Evolutionary conservation across 1,140 invertebrate species (phyloP).

Genomic region (Drosophila mauritiana): DNA sequence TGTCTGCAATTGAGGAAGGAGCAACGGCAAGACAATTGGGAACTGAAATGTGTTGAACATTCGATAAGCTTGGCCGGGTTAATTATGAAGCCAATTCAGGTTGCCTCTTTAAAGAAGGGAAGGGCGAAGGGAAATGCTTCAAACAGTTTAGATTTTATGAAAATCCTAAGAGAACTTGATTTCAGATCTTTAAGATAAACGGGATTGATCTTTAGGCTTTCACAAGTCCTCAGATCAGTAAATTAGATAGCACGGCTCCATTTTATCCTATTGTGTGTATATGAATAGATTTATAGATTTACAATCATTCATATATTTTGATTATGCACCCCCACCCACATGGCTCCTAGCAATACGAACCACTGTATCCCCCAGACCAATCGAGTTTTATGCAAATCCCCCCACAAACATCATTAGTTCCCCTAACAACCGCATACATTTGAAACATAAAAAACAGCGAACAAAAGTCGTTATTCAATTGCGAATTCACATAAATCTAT

Average conservation of each 20-base stretch:
- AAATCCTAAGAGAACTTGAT: too few species aligned
- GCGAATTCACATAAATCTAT: slow-evolving; percentile 54
- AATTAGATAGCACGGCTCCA: too few species aligned
- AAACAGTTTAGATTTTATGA: too few species aligned
- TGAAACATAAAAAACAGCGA: slow-evolving; percentile 59
- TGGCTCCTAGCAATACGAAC: not conserved
- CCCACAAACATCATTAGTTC: slow-evolving; percentile 50
- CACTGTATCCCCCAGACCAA: slow-evolving; percentile 20
- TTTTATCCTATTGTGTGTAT: too few species aligned
- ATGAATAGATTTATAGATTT: too few species aligned
- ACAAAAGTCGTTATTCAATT: slow-evolving; percentile 44
- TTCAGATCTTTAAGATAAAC: too few species aligned
- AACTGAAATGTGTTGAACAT: slow-evolving; percentile 41
- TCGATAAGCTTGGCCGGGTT: slow-evolving; percentile 32
- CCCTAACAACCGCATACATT: slow-evolving; percentile 80
- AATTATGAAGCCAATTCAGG: slow-evolving; percentile 23
- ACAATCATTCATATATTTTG: not conserved
- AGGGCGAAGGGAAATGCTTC: not conserved
- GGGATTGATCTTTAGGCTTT: not conserved
- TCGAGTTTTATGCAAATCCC: slow-evolving; percentile 53
- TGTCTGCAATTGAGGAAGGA: slow-evolving; percentile 29
- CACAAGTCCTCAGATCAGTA: not conserved
- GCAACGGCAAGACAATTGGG: slow-evolving; percentile 15
- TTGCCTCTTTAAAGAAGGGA: not conserved
- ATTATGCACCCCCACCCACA: slow-evolving; percentile 15